Conservation (phyloP, 2,888 invertebrate genomes). For the Odontocerum albicorne region DNA sequence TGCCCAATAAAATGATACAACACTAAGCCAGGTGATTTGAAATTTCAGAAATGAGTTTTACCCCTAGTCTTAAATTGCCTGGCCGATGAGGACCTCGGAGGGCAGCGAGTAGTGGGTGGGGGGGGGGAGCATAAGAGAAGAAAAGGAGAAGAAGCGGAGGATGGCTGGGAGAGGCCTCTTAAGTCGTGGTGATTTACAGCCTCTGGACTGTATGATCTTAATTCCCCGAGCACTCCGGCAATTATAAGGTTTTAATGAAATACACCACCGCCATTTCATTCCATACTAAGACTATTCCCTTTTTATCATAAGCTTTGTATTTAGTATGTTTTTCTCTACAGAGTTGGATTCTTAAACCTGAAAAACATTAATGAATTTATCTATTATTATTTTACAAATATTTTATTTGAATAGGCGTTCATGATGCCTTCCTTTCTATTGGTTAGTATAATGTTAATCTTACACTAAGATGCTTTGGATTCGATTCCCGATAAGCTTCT, state of each 20-base stretch:
- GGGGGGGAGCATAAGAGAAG: background rate
- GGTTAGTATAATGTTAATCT: too few species aligned
- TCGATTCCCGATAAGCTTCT: too few species aligned
- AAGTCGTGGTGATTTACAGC: slow-evolving; percentile 23
- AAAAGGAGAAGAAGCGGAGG: background rate
- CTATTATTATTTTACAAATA: too few species aligned
- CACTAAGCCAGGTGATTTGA: too few species aligned
- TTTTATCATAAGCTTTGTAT: slow-evolving; percentile 17
- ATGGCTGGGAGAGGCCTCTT: slow-evolving; percentile 7
- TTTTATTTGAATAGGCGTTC: too few species aligned
- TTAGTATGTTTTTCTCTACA: background rate
- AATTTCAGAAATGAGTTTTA: too few species aligned
- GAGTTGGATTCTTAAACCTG: background rate
- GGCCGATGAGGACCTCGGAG: slow-evolving; percentile 8
- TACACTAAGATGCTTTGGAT: too few species aligned
- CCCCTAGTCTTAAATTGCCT: slow-evolving; percentile 6
- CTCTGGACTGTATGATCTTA: slow-evolving; percentile 49
- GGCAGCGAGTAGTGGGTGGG: too few species aligned
- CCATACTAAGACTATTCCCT: slow-evolving; percentile 8
- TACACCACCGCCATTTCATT: slow-evolving; percentile 47
- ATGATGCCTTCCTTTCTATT: too few species aligned
- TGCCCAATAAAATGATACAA: too few species aligned
- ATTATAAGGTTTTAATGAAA: slow-evolving; percentile 60
- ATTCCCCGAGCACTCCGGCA: slow-evolving; percentile 52
- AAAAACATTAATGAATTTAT: too few species aligned